Evolutionary conservation across 2,888 invertebrate genomes (phyloP).

Genomic region (Cerceris rybyensis): DNA sequence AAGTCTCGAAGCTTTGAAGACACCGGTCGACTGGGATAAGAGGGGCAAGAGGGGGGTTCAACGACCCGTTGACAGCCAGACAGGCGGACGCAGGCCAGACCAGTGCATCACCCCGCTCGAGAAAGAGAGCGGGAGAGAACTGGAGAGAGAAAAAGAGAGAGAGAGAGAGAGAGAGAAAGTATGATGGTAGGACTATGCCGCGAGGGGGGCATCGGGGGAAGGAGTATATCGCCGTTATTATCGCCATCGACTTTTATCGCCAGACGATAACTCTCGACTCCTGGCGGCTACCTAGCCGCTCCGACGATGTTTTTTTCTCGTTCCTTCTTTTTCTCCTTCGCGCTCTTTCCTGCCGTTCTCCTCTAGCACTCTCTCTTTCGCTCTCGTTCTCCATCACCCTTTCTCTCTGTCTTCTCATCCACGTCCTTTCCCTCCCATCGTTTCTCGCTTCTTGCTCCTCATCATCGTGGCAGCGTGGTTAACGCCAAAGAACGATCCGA

Average conservation of each 20-base stretch:
- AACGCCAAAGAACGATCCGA: constrained; percentile 48
- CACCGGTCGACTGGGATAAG: constrained; percentile 85
- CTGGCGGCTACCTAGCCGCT: constrained; percentile 64
- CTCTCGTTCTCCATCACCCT: constrained; percentile 28
- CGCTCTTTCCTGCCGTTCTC: constrained; percentile 27
- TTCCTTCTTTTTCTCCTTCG: constrained; percentile 34
- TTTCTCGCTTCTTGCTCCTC: constrained; percentile 3
- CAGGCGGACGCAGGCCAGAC: constrained; percentile 82
- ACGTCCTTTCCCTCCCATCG: constrained; percentile 1
- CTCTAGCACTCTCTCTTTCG: constrained; percentile 26
- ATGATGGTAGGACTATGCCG: neutral
- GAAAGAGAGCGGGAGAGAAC: constrained; percentile 32
- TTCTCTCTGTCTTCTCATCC: constrained; percentile 9
- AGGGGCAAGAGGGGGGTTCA: constrained; percentile 83
- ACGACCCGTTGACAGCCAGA: constrained; percentile 80
- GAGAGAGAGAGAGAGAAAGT: constrained; percentile 9
- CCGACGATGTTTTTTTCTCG: constrained; percentile 53
- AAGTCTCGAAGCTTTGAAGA: constrained; percentile 73
- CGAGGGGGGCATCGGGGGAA: constrained; percentile 19
- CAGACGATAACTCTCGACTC: constrained; percentile 73
- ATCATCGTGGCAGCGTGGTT: constrained; percentile 33
- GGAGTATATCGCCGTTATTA: constrained; percentile 74
- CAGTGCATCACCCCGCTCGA: constrained; percentile 75
- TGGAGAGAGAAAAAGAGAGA: neutral
- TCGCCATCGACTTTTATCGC: constrained; percentile 77